phyloP scores from a whole-genome alignment of 2,888 invertebrate genomes.

The Eutolmus rufibarbis region DNA sequence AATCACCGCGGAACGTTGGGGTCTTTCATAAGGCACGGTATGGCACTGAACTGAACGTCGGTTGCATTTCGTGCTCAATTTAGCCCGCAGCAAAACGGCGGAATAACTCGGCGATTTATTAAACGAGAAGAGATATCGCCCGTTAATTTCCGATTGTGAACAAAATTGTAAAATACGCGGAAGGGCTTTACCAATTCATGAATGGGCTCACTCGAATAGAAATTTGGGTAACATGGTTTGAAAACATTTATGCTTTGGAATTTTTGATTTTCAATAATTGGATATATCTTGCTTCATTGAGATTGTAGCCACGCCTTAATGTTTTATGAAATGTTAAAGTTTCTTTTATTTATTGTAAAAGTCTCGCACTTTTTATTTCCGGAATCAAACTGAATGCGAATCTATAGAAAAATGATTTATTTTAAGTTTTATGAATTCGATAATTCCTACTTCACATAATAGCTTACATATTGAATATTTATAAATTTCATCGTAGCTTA shows the following conservation, averaged over 20 bases:
- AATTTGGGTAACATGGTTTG: background rate
- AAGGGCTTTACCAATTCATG: background rate
- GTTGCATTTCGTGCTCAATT: background rate
- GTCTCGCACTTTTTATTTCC: background rate
- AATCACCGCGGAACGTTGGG: background rate
- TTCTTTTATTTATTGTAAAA: background rate
- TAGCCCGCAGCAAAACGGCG: background rate
- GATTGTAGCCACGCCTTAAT: background rate
- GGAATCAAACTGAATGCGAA: background rate
- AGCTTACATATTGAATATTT: too few relatives aligned
- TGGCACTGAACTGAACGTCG: background rate
- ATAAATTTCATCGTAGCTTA: too few relatives aligned
- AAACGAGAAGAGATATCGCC: background rate
- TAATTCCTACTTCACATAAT: too few relatives aligned
- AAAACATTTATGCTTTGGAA: background rate
- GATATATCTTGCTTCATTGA: background rate
- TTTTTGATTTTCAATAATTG: background rate
- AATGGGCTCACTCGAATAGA: background rate
- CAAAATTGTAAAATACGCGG: background rate
- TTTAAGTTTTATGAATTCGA: too few relatives aligned
- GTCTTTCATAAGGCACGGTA: background rate
- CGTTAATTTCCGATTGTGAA: background rate
- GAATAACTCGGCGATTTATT: background rate
- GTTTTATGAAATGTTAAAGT: background rate
- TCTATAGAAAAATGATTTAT: too few relatives aligned